A percentile compares a stretch with the other conserved stretches of the same genome.
Conservation (phyloP, 2,797 vertebrate genomes). For the Oryzias dopingdopingensis region DNA sequence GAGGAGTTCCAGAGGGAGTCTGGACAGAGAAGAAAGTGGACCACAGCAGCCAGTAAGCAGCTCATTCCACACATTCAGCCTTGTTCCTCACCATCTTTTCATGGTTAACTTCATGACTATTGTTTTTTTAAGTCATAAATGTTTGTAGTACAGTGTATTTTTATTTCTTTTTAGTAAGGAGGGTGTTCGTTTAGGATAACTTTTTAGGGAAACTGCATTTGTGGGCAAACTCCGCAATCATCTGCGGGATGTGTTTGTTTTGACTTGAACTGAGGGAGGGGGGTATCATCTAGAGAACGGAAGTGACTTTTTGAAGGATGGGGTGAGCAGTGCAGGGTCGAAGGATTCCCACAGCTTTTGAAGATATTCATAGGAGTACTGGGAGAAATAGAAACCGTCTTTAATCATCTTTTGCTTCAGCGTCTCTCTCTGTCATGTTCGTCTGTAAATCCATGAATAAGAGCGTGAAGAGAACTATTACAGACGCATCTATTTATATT, state of each 20-base stretch:
- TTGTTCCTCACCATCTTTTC: neutral
- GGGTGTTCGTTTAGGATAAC: constrained; percentile 15
- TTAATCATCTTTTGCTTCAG: too few relatives aligned
- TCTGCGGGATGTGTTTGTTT: constrained; percentile 56
- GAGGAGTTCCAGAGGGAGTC: constrained; percentile 90
- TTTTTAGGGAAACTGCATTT: constrained; percentile 16
- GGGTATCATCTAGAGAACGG: constrained; percentile 50
- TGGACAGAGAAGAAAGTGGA: constrained; percentile 88
- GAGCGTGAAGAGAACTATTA: too few relatives aligned
- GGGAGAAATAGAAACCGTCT: constrained; percentile 4
- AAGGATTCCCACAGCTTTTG: constrained; percentile 61
- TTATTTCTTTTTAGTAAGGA: constrained; percentile 26
- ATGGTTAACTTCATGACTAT: neutral
- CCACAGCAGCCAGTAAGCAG: constrained; percentile 89
- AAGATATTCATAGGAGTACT: constrained; percentile 51
- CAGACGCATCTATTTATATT: too few relatives aligned
- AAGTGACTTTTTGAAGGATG: constrained; percentile 52
- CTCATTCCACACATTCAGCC: neutral
- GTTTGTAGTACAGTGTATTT: constrained; percentile 21
- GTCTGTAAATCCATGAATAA: too few relatives aligned
- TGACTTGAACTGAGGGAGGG: constrained; percentile 31
- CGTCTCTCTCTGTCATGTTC: too few relatives aligned
- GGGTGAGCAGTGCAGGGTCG: constrained; percentile 60
- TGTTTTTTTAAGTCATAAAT: neutral
- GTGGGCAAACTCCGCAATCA: constrained; percentile 13